Evolutionary conservation across 2,797 vertebrate species (phyloP).

Genomic region (Gallirallus australis): DNA sequence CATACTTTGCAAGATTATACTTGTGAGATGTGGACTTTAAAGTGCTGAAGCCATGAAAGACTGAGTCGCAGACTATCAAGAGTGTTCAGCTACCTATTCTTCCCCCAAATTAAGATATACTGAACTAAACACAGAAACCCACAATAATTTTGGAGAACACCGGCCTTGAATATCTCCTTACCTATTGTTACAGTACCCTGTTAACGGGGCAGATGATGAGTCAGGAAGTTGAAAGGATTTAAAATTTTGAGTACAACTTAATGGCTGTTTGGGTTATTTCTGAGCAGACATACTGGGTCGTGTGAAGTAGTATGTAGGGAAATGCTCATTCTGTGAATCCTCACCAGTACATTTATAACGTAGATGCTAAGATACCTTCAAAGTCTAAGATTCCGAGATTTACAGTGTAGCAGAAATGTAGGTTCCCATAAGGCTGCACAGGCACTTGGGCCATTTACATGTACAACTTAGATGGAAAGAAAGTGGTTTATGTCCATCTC

Average conservation of each 20-base stretch:
- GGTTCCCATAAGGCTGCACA: not conserved
- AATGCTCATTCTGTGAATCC: not conserved
- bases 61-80: not conserved
- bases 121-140: not conserved
- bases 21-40: not conserved
- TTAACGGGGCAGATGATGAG: not conserved
- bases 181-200: not conserved
- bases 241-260: not conserved
- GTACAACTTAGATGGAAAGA: not conserved
- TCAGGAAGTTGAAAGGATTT: not conserved
- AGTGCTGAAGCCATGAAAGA: not conserved
- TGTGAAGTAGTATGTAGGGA: not conserved
- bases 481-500: not conserved
- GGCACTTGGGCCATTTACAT: not conserved
- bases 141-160: not conserved
- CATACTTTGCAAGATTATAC: not conserved
- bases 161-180: not conserved
- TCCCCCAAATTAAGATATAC: not conserved
- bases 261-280: not conserved
- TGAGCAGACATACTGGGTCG: not conserved
- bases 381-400: not conserved
- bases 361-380: not conserved
- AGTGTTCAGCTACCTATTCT: not conserved
- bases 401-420: not conserved
- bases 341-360: not conserved